phyloP scores from a whole-genome alignment of 1,140 invertebrate species.

The Phthorimaea operculella region DNA sequence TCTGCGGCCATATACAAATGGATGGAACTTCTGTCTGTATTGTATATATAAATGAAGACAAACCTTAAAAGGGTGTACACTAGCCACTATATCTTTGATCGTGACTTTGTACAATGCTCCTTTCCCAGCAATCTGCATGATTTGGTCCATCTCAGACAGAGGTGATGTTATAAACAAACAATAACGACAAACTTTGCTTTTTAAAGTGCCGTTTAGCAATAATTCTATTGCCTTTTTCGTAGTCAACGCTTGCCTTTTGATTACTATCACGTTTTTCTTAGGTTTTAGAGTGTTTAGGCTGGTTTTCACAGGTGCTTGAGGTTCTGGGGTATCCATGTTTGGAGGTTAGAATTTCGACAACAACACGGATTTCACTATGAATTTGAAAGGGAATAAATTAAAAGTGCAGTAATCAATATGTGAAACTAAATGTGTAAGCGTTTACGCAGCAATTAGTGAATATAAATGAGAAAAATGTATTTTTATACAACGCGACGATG shows the following conservation, averaged over 20 bases:
- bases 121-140: conserved; percentile 38
- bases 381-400: too few relatives aligned
- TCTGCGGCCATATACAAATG: too few relatives aligned
- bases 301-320: background rate
- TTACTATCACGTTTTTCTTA: background rate
- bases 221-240: conserved; percentile 50
- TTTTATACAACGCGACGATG: background rate
- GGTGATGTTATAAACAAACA: conserved; percentile 34
- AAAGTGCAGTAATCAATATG: too few relatives aligned
- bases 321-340: background rate
- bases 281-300: background rate
- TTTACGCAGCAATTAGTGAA: too few relatives aligned
- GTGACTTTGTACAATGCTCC: conserved; percentile 44
- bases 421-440: too few relatives aligned
- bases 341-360: background rate
- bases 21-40: background rate
- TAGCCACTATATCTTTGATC: conserved; percentile 47
- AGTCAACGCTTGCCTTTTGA: conserved; percentile 26
- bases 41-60: background rate
- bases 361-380: too few relatives aligned
- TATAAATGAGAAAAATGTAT: background rate
- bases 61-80: conserved; percentile 56
- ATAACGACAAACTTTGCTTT: conserved; percentile 48
- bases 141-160: conserved; percentile 47
- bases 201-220: conserved; percentile 44